phyloP scores from a whole-genome alignment of 37 sponge, comb jelly and placozoan genomes.

The Oscarella lobularis region DNA sequence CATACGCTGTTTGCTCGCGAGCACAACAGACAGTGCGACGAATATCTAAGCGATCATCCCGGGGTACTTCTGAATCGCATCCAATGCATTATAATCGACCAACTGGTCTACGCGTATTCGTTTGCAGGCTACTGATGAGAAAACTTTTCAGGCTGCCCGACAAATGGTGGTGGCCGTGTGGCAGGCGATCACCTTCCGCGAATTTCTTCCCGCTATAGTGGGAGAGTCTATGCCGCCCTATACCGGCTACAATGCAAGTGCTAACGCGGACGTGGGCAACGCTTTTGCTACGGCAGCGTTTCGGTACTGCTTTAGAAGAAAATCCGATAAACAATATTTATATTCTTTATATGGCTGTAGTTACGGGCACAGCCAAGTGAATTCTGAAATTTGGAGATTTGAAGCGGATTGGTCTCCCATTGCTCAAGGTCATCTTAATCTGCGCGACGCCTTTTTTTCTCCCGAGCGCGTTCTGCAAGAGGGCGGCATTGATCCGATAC shows the following conservation, averaged over 20 bases:
- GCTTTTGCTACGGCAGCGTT: constrained; percentile 57
- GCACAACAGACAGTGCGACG: constrained; percentile 18
- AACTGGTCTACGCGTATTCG: too few species aligned
- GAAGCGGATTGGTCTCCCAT: too few species aligned
- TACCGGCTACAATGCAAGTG: constrained; percentile 27
- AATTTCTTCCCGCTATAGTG: constrained; percentile 52
- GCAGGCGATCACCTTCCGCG: constrained; percentile 52
- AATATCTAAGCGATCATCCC: not conserved
- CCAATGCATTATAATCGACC: too few species aligned
- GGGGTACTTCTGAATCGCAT: too few species aligned
- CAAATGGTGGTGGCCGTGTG: constrained; percentile 53
- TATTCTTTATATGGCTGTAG: too few species aligned
- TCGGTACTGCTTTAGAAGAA: not conserved
- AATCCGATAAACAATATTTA: not conserved
- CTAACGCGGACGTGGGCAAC: constrained; percentile 40
- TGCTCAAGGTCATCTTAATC: not conserved
- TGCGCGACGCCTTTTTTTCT: not conserved
- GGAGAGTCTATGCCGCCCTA: constrained; percentile 23
- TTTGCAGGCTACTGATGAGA: not conserved
- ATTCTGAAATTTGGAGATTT: too few species aligned
- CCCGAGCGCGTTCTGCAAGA: not conserved
- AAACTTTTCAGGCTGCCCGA: constrained; percentile 3
- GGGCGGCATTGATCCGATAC: not conserved
- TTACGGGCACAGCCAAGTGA: too few species aligned
- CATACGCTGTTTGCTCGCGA: constrained; percentile 20